Percentiles rank a stretch among this genome's conserved stretches.
These are phyloP conservation scores for Zapus hudsonius DNA, from an alignment of 2,113 vertebrate genomes.

Conservation along the genomic window DNA sequence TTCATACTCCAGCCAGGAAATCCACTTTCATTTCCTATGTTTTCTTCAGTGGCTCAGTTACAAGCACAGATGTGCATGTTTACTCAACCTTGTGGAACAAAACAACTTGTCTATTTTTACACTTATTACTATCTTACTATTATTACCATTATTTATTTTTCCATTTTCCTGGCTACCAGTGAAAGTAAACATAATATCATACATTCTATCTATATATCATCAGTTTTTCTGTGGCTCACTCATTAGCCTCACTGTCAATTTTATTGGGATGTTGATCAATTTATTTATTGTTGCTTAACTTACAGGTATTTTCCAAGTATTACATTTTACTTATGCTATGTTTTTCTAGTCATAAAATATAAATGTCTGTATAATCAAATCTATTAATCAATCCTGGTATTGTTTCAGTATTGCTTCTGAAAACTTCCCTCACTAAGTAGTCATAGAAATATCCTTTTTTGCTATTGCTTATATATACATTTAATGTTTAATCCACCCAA, in stretches of 20 bases:
- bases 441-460: slow-evolving; percentile 11
- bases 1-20: not conserved
- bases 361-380: slow-evolving; percentile 11
- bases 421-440: not conserved
- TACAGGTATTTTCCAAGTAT: not conserved
- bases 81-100: not conserved
- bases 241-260: not conserved
- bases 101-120: not conserved
- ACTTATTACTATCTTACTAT: no score
- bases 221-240: not conserved
- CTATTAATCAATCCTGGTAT: not conserved
- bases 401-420: not conserved
- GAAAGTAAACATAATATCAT: not conserved
- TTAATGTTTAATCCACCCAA: not conserved
- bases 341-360: not conserved
- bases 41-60: not conserved
- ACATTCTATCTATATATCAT: not conserved
- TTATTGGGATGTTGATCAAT: not conserved
- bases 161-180: not conserved
- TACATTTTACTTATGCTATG: not conserved
- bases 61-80: not conserved
- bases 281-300: not conserved
- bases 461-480: not conserved
- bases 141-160: not conserved
- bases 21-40: not conserved